phyloP scores from a whole-genome alignment of 2,113 vertebrate species.

The Peromyscus leucopus region DNA sequence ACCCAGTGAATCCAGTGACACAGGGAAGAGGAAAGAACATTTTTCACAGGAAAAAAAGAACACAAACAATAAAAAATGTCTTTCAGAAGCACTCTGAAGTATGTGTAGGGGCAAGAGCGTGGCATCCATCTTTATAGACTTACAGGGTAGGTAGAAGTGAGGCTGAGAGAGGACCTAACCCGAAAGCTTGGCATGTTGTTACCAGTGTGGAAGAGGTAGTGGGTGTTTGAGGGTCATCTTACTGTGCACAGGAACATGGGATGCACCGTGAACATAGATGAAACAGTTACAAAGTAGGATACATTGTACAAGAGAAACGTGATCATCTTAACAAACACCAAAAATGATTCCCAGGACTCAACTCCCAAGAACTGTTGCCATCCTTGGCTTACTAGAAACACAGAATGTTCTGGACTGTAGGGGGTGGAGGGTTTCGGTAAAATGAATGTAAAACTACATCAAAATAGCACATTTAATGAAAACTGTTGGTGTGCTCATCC shows the following conservation, averaged over 20 bases:
- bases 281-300: neutral
- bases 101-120: neutral
- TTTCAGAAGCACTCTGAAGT: neutral
- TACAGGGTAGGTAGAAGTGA: neutral
- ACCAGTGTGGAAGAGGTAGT: neutral
- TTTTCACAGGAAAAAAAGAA: neutral
- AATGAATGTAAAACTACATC: neutral
- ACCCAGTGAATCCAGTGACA: neutral
- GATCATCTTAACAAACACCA: neutral
- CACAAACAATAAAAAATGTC: neutral
- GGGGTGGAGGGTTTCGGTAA: neutral
- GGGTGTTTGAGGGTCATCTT: fast-evolving
- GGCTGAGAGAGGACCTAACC: neutral
- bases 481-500: neutral
- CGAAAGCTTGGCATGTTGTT: neutral
- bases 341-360: neutral
- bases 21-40: neutral
- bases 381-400: neutral
- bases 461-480: neutral
- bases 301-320: neutral
- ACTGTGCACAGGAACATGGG: neutral
- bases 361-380: neutral
- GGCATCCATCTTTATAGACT: neutral
- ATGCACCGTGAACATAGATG: neutral
- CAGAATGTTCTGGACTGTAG: neutral